These are phyloP conservation scores for Lepidonotus clava DNA, from an alignment of 2,888 invertebrate genomes.

Conservation along the genomic window DNA sequence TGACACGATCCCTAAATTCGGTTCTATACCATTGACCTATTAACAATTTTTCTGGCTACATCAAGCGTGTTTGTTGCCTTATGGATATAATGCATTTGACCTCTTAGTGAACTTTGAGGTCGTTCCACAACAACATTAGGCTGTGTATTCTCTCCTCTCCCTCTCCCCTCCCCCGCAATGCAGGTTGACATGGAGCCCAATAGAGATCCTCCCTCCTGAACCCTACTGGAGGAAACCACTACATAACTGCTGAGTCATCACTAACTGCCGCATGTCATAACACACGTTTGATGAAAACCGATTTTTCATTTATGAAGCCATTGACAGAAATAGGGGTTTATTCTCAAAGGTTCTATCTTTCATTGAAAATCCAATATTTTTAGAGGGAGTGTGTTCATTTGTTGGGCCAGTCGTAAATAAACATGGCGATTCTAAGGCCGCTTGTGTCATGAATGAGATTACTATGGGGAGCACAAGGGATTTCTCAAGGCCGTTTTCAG, in stretches of 20 bases:
- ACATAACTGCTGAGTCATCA: neutral
- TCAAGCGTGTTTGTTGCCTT: too few species aligned
- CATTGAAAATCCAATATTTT: neutral
- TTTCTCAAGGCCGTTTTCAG: too few species aligned
- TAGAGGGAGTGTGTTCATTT: neutral
- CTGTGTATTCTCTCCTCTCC: too few species aligned
- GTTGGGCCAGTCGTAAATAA: slow-evolving; percentile 35
- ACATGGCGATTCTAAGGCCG: slow-evolving; percentile 50
- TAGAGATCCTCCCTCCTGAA: neutral
- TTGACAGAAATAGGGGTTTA: neutral
- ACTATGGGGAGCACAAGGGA: too few species aligned
- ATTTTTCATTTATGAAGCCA: neutral
- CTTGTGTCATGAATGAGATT: neutral
- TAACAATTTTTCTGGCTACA: too few species aligned
- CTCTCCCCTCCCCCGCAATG: neutral
- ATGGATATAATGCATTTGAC: too few species aligned
- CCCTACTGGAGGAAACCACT: neutral
- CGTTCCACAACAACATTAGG: too few species aligned
- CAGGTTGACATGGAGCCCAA: slow-evolving; percentile 19
- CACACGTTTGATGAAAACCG: neutral
- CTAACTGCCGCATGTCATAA: neutral
- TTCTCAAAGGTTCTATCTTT: neutral
- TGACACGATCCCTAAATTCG: too few species aligned
- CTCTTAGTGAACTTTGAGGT: too few species aligned
- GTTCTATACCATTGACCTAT: too few species aligned